Evolutionary conservation across 2,113 vertebrate species (phyloP), one percentile per base, ranked within the genome.

Genomic region (Eurypyga helias): DNA sequence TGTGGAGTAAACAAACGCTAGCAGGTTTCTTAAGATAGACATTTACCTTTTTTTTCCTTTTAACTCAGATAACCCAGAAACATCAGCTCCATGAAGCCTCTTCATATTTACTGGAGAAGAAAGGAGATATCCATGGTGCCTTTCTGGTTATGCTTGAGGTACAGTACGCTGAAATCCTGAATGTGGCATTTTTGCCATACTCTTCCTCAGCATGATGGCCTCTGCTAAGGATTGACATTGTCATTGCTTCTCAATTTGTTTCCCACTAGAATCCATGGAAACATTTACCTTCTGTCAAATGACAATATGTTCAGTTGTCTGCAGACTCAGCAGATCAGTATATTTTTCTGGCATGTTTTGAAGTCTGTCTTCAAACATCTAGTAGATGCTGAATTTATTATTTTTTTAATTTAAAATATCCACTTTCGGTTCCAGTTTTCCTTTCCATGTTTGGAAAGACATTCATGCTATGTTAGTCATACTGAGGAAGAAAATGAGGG

Each of bases 71-170:
- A 94, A 99, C 98, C 79, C 96, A 99, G 87, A 98, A 98, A 92
- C 96, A 99, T 93, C 96, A 98, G 31, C 98, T 99, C 49, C 98
- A 98, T 54, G 99, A 99, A 90, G 99, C 99, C 31, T 99, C 98
- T 45, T 99, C 99, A 0, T 99, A 98, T 93, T 96, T 99, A 31
- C 97, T 99, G 96, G 99, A 99, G 98, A 99, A 98, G 97, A 99
- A 99, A 92, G 99, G 99, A 64, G 99, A 99, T 78, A 95, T 99
- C 66, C 98, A 98, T 4, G 98, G 99, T 93, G 99, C 99, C 43
- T 99, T 99, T 90, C 90, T 97, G 97, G 98, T 99, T 81, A 98
- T 99, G 98, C 98, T 99, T 19, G 98, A 99, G 99, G 99, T 99
- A 97, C 19, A 9, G 85, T 46, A 46, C 80, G 24, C 83, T 16